Conservation (phyloP, 2,797 vertebrate species). For the Myripristis jacobus region DNA sequence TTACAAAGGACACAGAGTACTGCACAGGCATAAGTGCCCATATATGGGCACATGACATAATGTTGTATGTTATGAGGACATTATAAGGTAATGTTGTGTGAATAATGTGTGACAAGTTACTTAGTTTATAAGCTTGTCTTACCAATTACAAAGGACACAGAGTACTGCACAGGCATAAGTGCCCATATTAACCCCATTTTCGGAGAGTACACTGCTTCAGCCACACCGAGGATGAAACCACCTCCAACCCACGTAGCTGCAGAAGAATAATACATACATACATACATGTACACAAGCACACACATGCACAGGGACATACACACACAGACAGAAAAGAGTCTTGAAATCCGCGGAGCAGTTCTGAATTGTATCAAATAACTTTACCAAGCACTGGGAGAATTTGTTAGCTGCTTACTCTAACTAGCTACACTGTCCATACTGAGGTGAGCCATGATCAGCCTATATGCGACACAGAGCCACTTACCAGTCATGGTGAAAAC, state of each 20-base stretch:
- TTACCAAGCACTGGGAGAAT: no score
- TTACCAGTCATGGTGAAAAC: constrained; percentile 72
- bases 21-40: constrained; percentile 82
- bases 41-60: no score
- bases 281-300: not conserved
- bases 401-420: no score
- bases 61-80: no score
- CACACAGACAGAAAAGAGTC: no score
- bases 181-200: constrained; percentile 82
- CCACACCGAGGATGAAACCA: constrained; percentile 81
- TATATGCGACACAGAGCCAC: not conserved
- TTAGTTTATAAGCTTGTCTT: constrained; percentile 41
- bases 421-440: no score
- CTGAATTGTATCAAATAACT: no score
- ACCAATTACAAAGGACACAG: constrained; percentile 80
- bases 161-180: constrained; percentile 80
- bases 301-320: no score
- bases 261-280: constrained; percentile 34
- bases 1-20: constrained; percentile 78
- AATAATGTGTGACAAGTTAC: not conserved
- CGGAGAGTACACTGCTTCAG: constrained; percentile 81
- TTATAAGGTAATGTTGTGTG: no score
- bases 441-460: no score
- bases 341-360: no score
- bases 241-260: constrained; percentile 85